Base-by-base conservation (phyloP, 2,888 invertebrate species). In the Spilarctia lutea region DNA sequence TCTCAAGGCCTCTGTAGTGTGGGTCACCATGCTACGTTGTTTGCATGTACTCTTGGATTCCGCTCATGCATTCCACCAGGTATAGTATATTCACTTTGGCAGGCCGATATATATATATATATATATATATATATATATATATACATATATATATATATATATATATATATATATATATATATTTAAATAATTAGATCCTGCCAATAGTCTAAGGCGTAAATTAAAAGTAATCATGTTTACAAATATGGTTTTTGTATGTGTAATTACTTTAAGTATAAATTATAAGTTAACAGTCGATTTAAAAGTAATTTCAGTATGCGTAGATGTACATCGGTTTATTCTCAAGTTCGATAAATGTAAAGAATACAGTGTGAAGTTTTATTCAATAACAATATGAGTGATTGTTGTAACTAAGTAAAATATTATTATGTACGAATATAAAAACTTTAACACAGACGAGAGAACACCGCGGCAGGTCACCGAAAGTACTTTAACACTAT, bases 161-260 rank as follows among this genome's bases (percentile, higher is more conserved):
- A 33, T 33, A 33, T 33, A 3, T 33, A 33, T 33, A n/a, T n/a
- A n/a, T 33, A 33, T 33, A 33, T 33, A 33, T 33, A 3, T 33
- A 33, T 33, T 3, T 3, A 33, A 33, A 33, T 33, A 33, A 33
- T 33, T 45, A 69, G 35, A 69, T 48, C 24, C 11, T 48, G 39
- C 63, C 45, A 35, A 69, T 69, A 73, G 73, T 65, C 45, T 45
- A 65, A 68, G 27, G 65, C 11, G 18, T 30, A 65, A 65, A 69
- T 73, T 39, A 65, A 69, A 69, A 52, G 20, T 74, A 65, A 73
- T 65, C 27, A 69, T 65, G 65, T 74, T 69, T 74, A 69, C 52
- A 30, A 69, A 65, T 65, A 69, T 69, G 24, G 52, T 27, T 65
- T 8, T 45, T 11, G 45, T 48, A 48, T 33, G 33, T 68, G 39